Evolutionary conservation across 2,113 vertebrate species (phyloP).

Genomic region (Leptosomus discolor): DNA sequence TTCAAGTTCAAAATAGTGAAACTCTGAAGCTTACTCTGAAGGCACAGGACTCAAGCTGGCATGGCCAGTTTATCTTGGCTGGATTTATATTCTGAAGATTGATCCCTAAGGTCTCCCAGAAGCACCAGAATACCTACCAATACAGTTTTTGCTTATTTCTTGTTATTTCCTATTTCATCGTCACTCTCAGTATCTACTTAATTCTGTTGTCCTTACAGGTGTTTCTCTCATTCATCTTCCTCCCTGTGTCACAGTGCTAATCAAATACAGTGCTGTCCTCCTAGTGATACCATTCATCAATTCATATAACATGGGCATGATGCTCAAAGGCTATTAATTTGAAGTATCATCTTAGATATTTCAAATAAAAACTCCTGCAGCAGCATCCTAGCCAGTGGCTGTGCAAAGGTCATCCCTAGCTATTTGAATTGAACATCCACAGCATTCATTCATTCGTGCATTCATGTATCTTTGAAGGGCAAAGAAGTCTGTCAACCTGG

Average conservation of each 20-base stretch:
- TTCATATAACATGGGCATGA: fast-evolving
- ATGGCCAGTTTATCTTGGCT: background rate
- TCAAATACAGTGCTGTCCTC: background rate
- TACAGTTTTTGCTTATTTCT: background rate
- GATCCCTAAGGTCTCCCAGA: background rate
- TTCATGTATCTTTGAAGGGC: background rate
- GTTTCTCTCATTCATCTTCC: background rate
- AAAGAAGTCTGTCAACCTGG: background rate
- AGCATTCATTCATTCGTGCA: background rate
- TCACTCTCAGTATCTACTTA: background rate
- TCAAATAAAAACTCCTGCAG: background rate
- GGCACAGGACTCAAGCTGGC: background rate
- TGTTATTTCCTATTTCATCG: background rate
- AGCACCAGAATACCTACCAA: background rate
- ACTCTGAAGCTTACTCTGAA: background rate
- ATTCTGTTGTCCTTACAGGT: background rate
- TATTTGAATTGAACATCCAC: background rate
- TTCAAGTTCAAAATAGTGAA: background rate
- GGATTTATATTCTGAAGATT: background rate
- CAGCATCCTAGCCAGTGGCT: background rate
- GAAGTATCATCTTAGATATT: background rate
- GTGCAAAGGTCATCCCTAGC: background rate
- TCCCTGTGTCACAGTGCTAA: background rate
- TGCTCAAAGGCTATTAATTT: background rate
- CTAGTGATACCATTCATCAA: background rate